Conservation (phyloP, 2,113 vertebrate genomes). For the Alethe diademata region DNA sequence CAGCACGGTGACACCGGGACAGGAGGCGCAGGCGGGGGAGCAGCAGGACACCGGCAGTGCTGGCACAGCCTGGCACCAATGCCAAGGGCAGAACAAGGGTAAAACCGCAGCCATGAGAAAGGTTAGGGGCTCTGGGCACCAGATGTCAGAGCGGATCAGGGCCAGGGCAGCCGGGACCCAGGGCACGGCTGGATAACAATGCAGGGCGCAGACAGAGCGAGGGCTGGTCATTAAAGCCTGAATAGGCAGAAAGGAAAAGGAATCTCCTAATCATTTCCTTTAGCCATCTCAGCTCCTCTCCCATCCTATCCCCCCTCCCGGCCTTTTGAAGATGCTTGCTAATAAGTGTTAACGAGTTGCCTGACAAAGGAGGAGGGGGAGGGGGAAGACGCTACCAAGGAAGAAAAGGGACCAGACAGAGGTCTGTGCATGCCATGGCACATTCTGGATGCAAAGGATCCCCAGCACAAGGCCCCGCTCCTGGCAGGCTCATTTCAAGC, state of each 20-base stretch:
- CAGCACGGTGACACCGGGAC: not conserved
- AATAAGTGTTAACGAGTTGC: constrained; percentile 66
- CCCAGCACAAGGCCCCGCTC: not conserved
- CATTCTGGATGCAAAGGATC: not conserved
- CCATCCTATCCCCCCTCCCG: constrained; percentile 3
- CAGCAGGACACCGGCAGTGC: not conserved
- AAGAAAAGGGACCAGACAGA: constrained; percentile 40
- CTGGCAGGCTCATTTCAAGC: not conserved
- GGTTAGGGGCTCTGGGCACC: not conserved
- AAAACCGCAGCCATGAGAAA: not conserved
- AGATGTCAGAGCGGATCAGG: not conserved
- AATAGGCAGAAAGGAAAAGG: constrained; percentile 60
- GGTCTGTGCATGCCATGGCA: not conserved
- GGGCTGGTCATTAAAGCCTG: constrained; percentile 43
- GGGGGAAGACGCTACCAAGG: not conserved
- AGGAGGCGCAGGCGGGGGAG: not conserved
- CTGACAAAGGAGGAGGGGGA: constrained; percentile 49
- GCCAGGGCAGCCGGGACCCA: not conserved
- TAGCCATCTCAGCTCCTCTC: constrained; percentile 47
- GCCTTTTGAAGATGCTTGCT: constrained; percentile 67
- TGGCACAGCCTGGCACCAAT: not conserved
- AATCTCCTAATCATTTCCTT: constrained; percentile 67
- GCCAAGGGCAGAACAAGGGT: not conserved
- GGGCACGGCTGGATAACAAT: constrained; percentile 11
- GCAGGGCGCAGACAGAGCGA: constrained; percentile 30